Evolutionary conservation across 30 jellyfish, hydroid and myxozoan species (phyloP), one percentile per base, ranked within the genome.

Genomic region (Chrysaora quinquecirrha): DNA sequence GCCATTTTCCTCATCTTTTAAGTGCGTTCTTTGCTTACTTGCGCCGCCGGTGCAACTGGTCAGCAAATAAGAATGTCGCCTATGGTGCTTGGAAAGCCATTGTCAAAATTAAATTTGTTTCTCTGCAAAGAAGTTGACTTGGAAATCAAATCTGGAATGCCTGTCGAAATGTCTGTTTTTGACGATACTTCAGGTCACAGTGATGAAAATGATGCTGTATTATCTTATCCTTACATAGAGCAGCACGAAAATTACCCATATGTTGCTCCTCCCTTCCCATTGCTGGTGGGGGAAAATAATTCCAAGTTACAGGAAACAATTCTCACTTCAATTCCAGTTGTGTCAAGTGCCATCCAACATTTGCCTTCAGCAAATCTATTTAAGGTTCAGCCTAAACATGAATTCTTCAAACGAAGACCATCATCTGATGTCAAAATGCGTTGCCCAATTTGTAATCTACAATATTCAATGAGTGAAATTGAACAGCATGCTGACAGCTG

Each of bases 1-100:
- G n/a, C n/a, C n/a, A n/a, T n/a, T n/a, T n/a, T n/a, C n/a, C n/a
- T n/a, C n/a, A n/a, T n/a, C n/a, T n/a, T n/a, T n/a, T n/a, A n/a
- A n/a, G n/a, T n/a, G n/a, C n/a, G n/a, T n/a, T n/a, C n/a, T n/a
- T n/a, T n/a, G n/a, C n/a, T n/a, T n/a, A n/a, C n/a, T n/a, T n/a
- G n/a, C n/a, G n/a, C n/a, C n/a, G n/a, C n/a, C n/a, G n/a, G n/a
- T n/a, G n/a, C n/a, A n/a, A n/a, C n/a, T n/a, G n/a, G n/a, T n/a
- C n/a, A n/a, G n/a, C n/a, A n/a, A n/a, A n/a, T n/a, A n/a, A n/a
- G n/a, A n/a, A n/a, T n/a, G n/a, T n/a, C n/a, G n/a, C n/a, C n/a
- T n/a, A n/a, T n/a, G n/a, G n/a, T n/a, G n/a, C n/a, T n/a, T n/a
- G 71, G 71, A 58, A 58, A 58, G 33, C 71, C 71, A 7, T 58